Evolutionary conservation across 1,140 invertebrate genomes (phyloP).

Genomic region (Drusus annulatus): DNA sequence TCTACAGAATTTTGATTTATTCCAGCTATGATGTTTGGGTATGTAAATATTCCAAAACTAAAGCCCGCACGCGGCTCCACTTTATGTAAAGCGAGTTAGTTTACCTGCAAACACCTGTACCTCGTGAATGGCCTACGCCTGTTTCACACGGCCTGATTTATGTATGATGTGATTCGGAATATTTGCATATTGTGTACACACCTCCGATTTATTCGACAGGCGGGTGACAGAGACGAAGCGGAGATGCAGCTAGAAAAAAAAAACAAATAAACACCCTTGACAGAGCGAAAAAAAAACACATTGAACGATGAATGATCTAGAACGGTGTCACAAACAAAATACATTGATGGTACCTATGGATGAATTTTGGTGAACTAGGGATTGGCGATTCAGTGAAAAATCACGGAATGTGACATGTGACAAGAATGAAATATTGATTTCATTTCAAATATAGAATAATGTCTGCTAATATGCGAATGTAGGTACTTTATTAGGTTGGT

Average conservation of each 20-base stretch:
- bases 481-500: no score
- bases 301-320: no score
- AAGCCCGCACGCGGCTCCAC: conserved; percentile 17
- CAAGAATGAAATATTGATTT: no score
- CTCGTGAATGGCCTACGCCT: conserved; percentile 8
- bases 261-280: background rate
- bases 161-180: conserved; percentile 26
- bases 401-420: no score
- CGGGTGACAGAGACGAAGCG: background rate
- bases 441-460: no score
- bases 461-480: no score
- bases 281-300: no score
- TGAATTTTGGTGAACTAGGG: no score
- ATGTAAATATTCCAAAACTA: conserved; percentile 31
- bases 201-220: conserved; percentile 8
- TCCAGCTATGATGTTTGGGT: conserved; percentile 19
- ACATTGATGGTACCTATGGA: no score
- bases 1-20: conserved; percentile 14
- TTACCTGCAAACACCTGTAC: conserved; percentile 38
- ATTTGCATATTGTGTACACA: conserved; percentile 34
- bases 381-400: no score
- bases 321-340: no score
- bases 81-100: conserved; percentile 34
- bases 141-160: conserved; percentile 24
- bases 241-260: background rate